Conservation (phyloP, 1,140 invertebrate species). For the Camponotus floridanus region DNA sequence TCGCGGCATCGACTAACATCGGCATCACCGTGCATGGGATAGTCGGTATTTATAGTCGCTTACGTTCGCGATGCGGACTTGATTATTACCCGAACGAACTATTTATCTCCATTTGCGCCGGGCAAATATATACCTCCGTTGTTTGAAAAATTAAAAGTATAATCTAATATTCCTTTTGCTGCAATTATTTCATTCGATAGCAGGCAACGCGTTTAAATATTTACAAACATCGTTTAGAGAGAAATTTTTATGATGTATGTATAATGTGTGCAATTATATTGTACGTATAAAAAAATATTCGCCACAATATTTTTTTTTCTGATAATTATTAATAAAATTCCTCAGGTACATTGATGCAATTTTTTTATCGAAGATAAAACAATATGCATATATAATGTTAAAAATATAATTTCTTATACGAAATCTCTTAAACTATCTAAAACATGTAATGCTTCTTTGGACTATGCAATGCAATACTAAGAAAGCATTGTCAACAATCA, state of each 20-base stretch:
- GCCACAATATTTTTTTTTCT: neutral
- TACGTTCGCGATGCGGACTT: conserved; percentile 51
- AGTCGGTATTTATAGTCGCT: conserved; percentile 60
- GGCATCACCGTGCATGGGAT: conserved; percentile 40
- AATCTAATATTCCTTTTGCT: neutral
- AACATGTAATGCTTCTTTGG: neutral
- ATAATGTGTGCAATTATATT: neutral
- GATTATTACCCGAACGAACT: conserved; percentile 50
- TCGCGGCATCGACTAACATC: conserved; percentile 54
- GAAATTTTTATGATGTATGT: neutral
- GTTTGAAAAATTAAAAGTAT: conserved; percentile 32
- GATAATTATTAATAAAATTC: neutral
- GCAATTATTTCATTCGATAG: neutral
- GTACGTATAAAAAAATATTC: neutral
- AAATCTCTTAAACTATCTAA: neutral
- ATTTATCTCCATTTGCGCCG: conserved; percentile 30
- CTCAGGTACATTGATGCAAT: neutral
- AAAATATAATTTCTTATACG: neutral
- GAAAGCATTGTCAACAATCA: neutral
- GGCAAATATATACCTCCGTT: neutral
- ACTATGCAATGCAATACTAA: too few species aligned
- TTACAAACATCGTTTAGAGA: neutral
- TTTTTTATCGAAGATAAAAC: neutral
- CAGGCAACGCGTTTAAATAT: neutral
- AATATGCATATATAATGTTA: neutral